Base-by-base conservation (phyloP, 2,888 invertebrate species). In the Tigriopus californicus region DNA sequence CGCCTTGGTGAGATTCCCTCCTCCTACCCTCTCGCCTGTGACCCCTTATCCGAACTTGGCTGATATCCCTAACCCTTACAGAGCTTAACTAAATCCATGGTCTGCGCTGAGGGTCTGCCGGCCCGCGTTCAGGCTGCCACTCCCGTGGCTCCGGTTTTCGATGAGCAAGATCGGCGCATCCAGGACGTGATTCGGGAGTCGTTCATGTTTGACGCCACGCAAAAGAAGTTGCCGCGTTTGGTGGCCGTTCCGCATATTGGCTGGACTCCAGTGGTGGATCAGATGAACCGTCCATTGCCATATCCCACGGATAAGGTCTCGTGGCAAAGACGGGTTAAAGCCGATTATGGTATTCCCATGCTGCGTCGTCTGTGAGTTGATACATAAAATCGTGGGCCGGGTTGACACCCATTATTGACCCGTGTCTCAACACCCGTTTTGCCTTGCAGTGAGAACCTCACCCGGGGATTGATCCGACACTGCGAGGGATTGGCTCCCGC, bases 171-270 rank as follows among this genome's bases (percentile, higher is more conserved):
- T 41, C 5, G 10, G n/a, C 18, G 13, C 13, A 10, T 54, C 15
- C 41, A 54, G 15, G 40, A 41, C 6, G 41, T 54, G 33, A 33
- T 54, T 40, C 15, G 41, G n/a, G 54, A 54, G 18, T n/a, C 54
- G 10, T 18, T 33, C 18, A 54, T 54, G 33, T 54, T 54, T 15
- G 54, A 54, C 41, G 54, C 54, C 41, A 54, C 41, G 15, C 54
- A 54, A 40, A 12, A n/a, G 8, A 54, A 54, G 18, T 41, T 54
- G 25, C 54, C 52, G 3, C 20, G 18, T 11, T 41, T 41, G 15
- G 18, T 18, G 18, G 41, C 25, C 11, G 54, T 54, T 5, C 54
- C 54, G n/a, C 20, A 40, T 18, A 54, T 54, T 41, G 41, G 41
- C 6, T 54, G 54, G 54, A 25, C 33, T 33, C 54, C 54, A 11